Evolutionary conservation across 37 sponge, comb jelly and placozoan genomes (phyloP).

Genomic region (Theonella swinhoei): DNA sequence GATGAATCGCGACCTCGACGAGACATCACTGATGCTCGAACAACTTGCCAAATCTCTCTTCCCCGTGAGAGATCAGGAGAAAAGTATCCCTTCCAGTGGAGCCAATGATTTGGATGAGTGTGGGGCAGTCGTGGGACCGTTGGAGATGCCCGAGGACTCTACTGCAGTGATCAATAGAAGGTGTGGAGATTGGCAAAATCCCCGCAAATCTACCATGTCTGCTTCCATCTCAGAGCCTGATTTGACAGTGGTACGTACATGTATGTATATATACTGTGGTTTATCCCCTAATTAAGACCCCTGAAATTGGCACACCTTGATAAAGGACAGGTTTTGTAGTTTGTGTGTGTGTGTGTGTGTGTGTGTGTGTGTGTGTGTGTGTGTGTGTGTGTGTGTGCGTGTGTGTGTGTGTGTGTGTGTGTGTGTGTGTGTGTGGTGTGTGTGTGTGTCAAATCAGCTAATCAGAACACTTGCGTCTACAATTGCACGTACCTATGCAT

Average conservation of each 20-base stretch:
- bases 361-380: too few relatives aligned
- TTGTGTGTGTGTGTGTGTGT: too few relatives aligned
- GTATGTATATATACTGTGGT: too few relatives aligned
- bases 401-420: too few relatives aligned
- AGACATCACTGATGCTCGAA: constrained; percentile 5
- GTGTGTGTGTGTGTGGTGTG: too few relatives aligned
- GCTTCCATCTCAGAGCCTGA: constrained; percentile 8
- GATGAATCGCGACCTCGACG: constrained; percentile 24
- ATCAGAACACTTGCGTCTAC: too few relatives aligned
- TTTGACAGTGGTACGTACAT: not conserved
- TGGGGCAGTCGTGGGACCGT: not conserved
- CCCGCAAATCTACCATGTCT: not conserved
- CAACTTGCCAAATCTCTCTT: constrained; percentile 6
- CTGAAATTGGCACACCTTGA: not conserved
- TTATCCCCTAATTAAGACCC: too few relatives aligned
- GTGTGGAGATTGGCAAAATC: not conserved
- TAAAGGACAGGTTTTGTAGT: too few relatives aligned
- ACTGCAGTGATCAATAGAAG: not conserved
- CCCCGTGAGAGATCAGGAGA: not conserved
- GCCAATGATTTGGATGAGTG: not conserved
- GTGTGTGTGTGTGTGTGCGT: too few relatives aligned
- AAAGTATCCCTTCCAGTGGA: not conserved
- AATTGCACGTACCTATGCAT: too few relatives aligned
- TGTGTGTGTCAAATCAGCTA: too few relatives aligned
- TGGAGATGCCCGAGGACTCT: not conserved